Evolutionary conservation across 2,888 invertebrate species (phyloP), one percentile per base, ranked within the genome.

Genomic region (Ennomos quercinarius): DNA sequence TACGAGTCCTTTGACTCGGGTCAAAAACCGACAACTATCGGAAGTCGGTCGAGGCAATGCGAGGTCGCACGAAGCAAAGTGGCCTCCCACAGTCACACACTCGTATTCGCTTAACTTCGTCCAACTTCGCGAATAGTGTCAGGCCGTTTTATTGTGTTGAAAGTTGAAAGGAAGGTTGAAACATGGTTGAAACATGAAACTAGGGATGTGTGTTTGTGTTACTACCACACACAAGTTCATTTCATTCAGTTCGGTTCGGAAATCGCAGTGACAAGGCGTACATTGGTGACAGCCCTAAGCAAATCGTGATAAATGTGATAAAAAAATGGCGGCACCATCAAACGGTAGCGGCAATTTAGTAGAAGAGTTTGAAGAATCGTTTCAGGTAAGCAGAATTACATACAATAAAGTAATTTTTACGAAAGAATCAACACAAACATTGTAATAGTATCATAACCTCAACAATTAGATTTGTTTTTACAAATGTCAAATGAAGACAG

Each of bases 351-450:
- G 97, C 43, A 97, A 97, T 92, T 90, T 97, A 53, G 97, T 97
- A 52, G 97, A 97, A 79, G 97, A 97, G 86, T 97, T 98, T 77
- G 97, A 97, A 87, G 97, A 97, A 92, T 96, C 97, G 3, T 97
- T 97, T 88, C 97, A 97, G 94, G 96, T 96, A 92, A 85, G 77
- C 63, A 50, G 49, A 53, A 37, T 48, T 35, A 27, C 36, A 38
- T 13, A 10, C 41, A 37, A 27, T 48, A 51, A 57, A 41, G 48
- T 5, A 6, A 27, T 27, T 46, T 42, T 58, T 45, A 10, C 42
- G 61, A 53, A 51, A 54, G 43, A 50, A 41, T 17, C 4, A 38
- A 8, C 9, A 44, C 48, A 46, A 57, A 67, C 64, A 51, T 39
- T 42, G 39, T 54, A 66, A 72, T 67, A 67, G 39, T 70, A 68